These are phyloP conservation scores for Oxyruncus cristatus DNA, from an alignment of 2,113 vertebrate species.

Conservation along the genomic window DNA sequence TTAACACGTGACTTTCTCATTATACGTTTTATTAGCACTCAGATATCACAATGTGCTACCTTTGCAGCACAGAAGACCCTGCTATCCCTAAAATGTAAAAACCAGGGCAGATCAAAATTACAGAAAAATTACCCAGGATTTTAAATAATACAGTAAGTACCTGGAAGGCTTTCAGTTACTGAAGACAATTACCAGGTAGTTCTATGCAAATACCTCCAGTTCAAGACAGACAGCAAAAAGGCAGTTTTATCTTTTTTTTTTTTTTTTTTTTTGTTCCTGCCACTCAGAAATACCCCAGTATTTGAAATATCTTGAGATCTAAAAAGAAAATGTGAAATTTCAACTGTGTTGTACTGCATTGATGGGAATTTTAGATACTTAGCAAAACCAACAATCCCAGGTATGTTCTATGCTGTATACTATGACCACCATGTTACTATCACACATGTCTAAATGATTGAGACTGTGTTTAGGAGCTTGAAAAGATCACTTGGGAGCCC, in stretches of 20 bases:
- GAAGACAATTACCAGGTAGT: neutral
- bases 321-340: neutral
- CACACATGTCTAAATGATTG: neutral
- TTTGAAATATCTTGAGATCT: neutral
- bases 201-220: neutral
- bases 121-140: neutral
- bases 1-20: neutral
- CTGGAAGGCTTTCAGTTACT: neutral
- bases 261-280: too few species aligned
- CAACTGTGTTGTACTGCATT: neutral
- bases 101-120: neutral
- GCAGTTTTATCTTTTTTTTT: neutral
- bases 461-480: neutral
- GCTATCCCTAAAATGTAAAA: neutral
- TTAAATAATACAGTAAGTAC: neutral
- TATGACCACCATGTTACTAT: neutral
- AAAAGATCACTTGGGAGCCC: neutral
- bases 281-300: neutral
- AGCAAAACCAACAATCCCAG: neutral
- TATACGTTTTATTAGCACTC: neutral
- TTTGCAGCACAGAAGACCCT: neutral
- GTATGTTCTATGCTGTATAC: neutral
- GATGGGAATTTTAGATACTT: neutral
- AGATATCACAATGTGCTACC: neutral
- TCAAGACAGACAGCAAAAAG: neutral